Evolutionary conservation across 2,113 vertebrate genomes (phyloP).

Genomic region (Pangasianodon gigas): DNA sequence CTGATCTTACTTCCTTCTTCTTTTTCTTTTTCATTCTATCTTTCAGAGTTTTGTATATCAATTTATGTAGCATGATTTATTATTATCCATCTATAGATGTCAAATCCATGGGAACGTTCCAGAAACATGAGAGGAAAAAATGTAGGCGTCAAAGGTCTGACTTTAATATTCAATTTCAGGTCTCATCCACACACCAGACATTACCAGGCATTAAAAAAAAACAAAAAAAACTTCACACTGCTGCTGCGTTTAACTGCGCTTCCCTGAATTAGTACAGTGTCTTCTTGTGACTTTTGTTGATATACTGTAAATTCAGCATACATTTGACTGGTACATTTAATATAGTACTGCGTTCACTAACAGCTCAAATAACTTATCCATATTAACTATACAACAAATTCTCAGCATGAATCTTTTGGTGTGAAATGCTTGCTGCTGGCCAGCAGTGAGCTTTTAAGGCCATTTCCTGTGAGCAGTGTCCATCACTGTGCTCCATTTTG

Average conservation of each 20-base stretch:
- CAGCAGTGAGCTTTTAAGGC: constrained; percentile 47
- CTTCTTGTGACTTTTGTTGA: not conserved
- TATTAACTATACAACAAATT: constrained; percentile 33
- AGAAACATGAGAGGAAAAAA: constrained; percentile 16
- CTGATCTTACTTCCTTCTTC: not conserved
- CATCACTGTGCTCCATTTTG: constrained; percentile 41
- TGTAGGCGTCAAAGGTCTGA: not conserved
- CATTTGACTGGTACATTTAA: not conserved
- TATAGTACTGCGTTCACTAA: not conserved
- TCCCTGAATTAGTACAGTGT: not conserved
- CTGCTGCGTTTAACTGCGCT: not conserved
- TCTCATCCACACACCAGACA: constrained; percentile 14
- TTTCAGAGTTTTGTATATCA: constrained; percentile 17
- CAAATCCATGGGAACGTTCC: constrained; percentile 6
- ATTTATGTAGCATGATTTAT: not conserved
- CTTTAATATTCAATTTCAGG: constrained; percentile 10
- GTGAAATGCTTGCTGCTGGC: constrained; percentile 30
- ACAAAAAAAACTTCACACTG: not conserved
- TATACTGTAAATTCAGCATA: not conserved
- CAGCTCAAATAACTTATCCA: constrained; percentile 13
- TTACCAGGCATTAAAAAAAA: not conserved
- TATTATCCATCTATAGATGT: constrained; percentile 24
- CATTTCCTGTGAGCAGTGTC: constrained; percentile 50
- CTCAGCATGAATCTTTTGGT: constrained; percentile 34
- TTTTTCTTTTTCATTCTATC: not conserved